These are phyloP conservation scores for Cryptotis parvus DNA, from an alignment of 2,113 vertebrate species.

Conservation along the genomic window DNA sequence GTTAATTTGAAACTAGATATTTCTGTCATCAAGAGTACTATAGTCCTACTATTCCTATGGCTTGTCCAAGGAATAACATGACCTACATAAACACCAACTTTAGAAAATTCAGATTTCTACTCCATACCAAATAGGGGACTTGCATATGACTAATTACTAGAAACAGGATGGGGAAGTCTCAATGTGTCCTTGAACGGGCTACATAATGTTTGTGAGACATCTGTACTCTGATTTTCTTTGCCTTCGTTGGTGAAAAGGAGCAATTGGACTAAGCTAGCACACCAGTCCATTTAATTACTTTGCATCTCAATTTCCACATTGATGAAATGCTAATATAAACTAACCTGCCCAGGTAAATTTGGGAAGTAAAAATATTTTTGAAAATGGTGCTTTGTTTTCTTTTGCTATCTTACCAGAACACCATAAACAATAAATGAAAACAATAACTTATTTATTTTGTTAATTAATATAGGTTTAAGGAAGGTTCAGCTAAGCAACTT, in stretches of 20 bases:
- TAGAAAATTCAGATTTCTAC: too few relatives aligned
- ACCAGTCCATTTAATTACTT: background rate
- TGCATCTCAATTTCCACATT: background rate
- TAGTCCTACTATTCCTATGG: background rate
- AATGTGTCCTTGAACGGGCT: background rate
- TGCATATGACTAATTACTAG: background rate
- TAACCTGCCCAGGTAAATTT: background rate
- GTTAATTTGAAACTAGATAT: constrained; percentile 32
- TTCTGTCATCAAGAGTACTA: background rate
- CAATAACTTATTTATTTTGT: constrained; percentile 4
- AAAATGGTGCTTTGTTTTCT: background rate
- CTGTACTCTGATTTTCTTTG: background rate
- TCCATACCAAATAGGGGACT: too few relatives aligned
- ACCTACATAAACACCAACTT: background rate
- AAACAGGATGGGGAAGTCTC: background rate
- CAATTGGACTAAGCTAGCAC: background rate
- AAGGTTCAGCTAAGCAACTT: background rate
- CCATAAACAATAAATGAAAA: background rate
- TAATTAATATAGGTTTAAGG: constrained; percentile 4
- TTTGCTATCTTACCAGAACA: background rate
- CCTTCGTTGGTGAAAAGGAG: background rate
- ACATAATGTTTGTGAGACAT: background rate
- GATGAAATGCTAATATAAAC: background rate
- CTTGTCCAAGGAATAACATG: background rate
- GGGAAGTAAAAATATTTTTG: background rate